Percentiles rank a stretch among this genome's conserved stretches.
These are phyloP conservation scores for Anas platyrhynchos DNA, from an alignment of 2,113 vertebrate species.

Conservation along the genomic window DNA sequence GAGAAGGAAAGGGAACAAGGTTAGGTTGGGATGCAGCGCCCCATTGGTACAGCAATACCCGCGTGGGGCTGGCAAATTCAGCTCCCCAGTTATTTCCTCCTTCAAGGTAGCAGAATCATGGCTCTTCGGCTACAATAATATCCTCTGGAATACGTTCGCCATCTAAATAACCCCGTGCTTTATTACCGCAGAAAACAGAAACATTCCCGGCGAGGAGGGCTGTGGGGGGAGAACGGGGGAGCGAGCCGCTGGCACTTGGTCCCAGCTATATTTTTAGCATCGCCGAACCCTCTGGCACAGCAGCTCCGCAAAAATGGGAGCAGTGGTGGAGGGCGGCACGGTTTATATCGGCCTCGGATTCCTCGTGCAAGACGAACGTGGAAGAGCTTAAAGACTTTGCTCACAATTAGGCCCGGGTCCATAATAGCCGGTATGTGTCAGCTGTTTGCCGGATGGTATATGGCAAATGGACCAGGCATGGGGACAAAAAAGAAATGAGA, in stretches of 20 bases:
- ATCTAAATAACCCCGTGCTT: conserved; percentile 59
- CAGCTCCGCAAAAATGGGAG: conserved; percentile 52
- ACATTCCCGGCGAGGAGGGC: conserved; percentile 58
- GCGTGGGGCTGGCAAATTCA: accelerated
- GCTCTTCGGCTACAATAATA: background rate
- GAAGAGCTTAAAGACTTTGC: conserved; percentile 73
- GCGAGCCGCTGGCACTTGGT: conserved; percentile 35
- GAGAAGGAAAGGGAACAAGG: background rate
- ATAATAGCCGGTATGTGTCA: conserved; percentile 82
- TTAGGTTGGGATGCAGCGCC: background rate
- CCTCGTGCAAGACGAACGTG: conserved; percentile 66
- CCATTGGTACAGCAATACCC: accelerated
- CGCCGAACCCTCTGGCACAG: conserved; percentile 37
- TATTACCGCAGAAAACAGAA: conserved; percentile 75
- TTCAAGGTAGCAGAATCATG: background rate
- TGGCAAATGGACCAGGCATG: conserved; percentile 81
- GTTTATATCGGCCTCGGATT: conserved; percentile 55
- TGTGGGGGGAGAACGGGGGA: background rate
- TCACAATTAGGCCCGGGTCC: conserved; percentile 79
- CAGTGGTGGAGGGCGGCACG: background rate
- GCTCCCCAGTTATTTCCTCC: background rate
- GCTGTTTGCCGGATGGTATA: conserved; percentile 83
- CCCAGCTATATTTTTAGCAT: conserved; percentile 67
- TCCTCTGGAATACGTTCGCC: conserved; percentile 16
- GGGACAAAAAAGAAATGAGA: conserved; percentile 80